phyloP scores from a whole-genome alignment of 1,140 invertebrate genomes.

The Pomphorhynchus laevis region DNA sequence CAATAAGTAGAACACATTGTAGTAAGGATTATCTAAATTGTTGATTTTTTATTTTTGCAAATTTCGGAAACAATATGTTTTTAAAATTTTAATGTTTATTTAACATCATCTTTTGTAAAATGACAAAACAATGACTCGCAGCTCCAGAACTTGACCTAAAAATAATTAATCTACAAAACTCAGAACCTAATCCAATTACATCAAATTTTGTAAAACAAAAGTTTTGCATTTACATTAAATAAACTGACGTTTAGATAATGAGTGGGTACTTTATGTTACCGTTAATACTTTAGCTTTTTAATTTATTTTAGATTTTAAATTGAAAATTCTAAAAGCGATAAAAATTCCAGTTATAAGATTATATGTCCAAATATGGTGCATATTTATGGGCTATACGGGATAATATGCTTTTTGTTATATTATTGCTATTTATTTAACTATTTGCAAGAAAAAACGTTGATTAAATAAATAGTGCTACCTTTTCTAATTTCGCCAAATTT shows the following conservation, averaged over 20 bases:
- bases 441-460: not conserved
- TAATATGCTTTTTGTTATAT: not conserved
- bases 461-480: constrained; percentile 25
- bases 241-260: too few relatives aligned
- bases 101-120: constrained; percentile 6
- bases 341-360: too few relatives aligned
- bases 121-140: too few relatives aligned
- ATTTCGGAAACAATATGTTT: not conserved
- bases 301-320: too few relatives aligned
- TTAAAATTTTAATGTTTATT: not conserved
- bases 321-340: too few relatives aligned
- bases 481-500: constrained; percentile 54
- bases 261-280: too few relatives aligned
- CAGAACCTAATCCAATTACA: too few relatives aligned
- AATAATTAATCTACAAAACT: too few relatives aligned
- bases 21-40: not conserved
- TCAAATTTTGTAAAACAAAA: too few relatives aligned
- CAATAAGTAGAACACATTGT: constrained; percentile 12
- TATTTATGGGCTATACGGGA: not conserved
- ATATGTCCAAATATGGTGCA: not conserved
- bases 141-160: too few relatives aligned
- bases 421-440: not conserved
- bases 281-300: too few relatives aligned
- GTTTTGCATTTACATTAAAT: too few relatives aligned
- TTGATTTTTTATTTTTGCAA: not conserved